A percentile compares a stretch with the other conserved stretches of the same genome.
These are phyloP conservation scores for Drosophila gaucha DNA, from an alignment of 2,888 invertebrate genomes.

Conservation along the genomic window DNA sequence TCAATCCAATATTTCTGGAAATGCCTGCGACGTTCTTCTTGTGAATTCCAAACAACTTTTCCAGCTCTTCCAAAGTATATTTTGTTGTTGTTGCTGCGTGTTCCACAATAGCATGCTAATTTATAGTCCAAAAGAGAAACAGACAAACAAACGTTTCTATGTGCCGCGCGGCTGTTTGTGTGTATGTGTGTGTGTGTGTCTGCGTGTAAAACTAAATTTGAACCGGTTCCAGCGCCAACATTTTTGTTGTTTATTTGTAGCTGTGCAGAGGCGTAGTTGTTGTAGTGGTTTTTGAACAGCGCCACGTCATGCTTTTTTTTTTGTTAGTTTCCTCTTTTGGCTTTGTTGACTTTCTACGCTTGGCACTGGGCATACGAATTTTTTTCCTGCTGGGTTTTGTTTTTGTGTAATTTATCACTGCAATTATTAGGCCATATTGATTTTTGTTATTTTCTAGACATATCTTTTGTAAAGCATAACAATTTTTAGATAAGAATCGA, in stretches of 20 bases:
- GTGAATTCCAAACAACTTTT: conserved; percentile 29
- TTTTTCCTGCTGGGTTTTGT: conserved; percentile 1
- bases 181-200: conserved; percentile 16
- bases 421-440: conserved; percentile 16
- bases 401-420: conserved; percentile 26
- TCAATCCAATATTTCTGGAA: conserved; percentile 9
- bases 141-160: conserved; percentile 28
- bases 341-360: conserved; percentile 56
- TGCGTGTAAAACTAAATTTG: conserved; percentile 20
- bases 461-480: not conserved
- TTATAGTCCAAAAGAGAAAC: conserved; percentile 26
- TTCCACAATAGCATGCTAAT: conserved; percentile 41
- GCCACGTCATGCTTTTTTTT: conserved; percentile 64
- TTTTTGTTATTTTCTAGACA: conserved; percentile 10
- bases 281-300: conserved; percentile 28
- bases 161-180: not conserved
- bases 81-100: conserved; percentile 14
- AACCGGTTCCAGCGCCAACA: conserved; percentile 60
- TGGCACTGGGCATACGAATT: conserved; percentile 27
- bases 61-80: conserved; percentile 9
- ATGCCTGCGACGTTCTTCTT: not conserved
- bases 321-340: conserved; percentile 10
- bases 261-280: conserved; percentile 53
- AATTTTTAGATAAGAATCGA: not conserved
- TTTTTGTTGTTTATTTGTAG: conserved; percentile 7